Base-by-base conservation (phyloP, 2,113 vertebrate species). In the Elachura formosa region DNA sequence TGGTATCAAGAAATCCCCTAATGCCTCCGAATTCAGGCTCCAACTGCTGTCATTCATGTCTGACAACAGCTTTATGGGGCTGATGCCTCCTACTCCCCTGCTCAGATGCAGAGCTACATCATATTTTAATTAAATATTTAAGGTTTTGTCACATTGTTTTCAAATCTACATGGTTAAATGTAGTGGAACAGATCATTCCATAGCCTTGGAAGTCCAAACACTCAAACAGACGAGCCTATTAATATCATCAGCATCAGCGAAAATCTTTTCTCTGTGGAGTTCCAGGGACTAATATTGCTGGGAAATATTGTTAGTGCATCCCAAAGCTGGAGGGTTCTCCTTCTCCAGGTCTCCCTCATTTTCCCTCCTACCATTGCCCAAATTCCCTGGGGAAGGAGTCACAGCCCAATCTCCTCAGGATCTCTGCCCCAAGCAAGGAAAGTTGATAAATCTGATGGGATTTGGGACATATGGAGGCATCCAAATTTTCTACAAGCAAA, bases 51-150 rank as follows among this genome's bases (percentile, higher is more conserved):
- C 56, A 76, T 56, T 88, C 90, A 72, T 91, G 78, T 95, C 79
- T 78, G 74, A 97, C 84, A 87, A 82, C 77, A 81, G 95, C 90
- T 88, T 84, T 61, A 23, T 20, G 46, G 85, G 71, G 74, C 81
- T 87, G 93, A 51, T 49, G 38, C 78, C 62, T 91, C 93, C 88
- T 95, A 54, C 62, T 90, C 25, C 49, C 55, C 75, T 31, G 55
- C 77, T 78, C 31, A 45, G 88, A 90, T 38, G 56, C 80, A 80
- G 58, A 59, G 9, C 86, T 85, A 94, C 81, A 52, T 14, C 20
- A 24, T 41, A 82, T 86, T 95, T 93, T 77, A 63, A 96, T 97
- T 81, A 97, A 98, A 97, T 96, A 97, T 97, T 98, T 81, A 97
- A 93, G 68, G 31, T 52, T 41, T 29, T 94, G 95, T 96, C 97